These are phyloP conservation scores for Hestina assimilis DNA, from an alignment of 1,140 invertebrate genomes.

Conservation along the genomic window DNA sequence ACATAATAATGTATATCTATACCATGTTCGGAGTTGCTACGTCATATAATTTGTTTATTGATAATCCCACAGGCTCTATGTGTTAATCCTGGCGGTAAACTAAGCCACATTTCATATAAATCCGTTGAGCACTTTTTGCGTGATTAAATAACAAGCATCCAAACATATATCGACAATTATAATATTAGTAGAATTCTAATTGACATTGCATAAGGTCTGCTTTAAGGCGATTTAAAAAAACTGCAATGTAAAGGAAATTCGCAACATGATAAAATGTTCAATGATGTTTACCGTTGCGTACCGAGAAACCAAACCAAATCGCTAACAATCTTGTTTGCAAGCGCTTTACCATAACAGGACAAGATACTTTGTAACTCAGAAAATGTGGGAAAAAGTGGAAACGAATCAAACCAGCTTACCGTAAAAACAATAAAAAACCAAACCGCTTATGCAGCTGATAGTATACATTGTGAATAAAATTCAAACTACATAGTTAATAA, in stretches of 20 bases:
- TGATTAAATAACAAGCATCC: no score
- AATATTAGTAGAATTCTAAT: no score
- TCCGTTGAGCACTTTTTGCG: no score
- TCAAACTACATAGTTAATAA: slow-evolving; percentile 1
- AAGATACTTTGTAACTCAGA: slow-evolving; percentile 21
- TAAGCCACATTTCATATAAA: no score
- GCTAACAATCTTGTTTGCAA: slow-evolving; percentile 28
- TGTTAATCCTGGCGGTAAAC: no score
- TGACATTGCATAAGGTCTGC: no score
- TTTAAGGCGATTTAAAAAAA: neutral
- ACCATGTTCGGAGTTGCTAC: no score
- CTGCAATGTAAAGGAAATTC: neutral
- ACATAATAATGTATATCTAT: no score
- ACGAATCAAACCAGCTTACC: slow-evolving; percentile 1
- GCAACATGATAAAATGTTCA: neutral
- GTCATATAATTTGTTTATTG: no score
- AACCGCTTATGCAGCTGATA: slow-evolving; percentile 1
- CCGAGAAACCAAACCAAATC: slow-evolving; percentile 22
- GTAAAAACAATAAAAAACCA: slow-evolving; percentile 7
- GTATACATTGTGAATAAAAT: neutral
- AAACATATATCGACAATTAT: no score
- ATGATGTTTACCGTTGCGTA: slow-evolving; percentile 25
- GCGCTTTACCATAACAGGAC: slow-evolving; percentile 24
- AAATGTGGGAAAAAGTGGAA: slow-evolving; percentile 13
- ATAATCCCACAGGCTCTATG: no score